These are phyloP conservation scores for Cladopsammia gracilis DNA, from an alignment of 64 coral and sea anemone species.

Conservation along the genomic window DNA sequence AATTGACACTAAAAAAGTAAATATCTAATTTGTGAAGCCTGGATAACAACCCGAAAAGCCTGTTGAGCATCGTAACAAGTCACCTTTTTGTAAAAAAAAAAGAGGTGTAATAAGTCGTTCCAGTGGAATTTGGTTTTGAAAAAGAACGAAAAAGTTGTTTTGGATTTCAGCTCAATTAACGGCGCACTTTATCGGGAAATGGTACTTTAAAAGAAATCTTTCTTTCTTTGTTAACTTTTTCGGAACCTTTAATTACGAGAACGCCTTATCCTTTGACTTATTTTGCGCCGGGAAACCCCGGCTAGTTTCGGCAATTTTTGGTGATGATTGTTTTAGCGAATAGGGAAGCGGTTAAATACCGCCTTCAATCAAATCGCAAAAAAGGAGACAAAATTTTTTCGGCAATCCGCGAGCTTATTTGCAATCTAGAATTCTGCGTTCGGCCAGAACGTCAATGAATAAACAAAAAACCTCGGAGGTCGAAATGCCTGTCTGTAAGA, in stretches of 20 bases:
- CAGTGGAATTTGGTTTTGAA: not conserved
- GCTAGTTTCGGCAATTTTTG: not conserved
- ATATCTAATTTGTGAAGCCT: not conserved
- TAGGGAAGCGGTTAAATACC: constrained; percentile 22
- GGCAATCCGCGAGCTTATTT: not conserved
- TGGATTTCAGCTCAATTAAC: not conserved
- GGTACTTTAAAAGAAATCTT: not conserved
- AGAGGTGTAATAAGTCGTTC: too few species aligned
- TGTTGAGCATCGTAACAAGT: not conserved
- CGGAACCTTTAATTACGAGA: not conserved
- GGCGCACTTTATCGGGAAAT: not conserved
- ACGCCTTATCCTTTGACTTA: not conserved
- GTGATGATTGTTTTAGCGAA: not conserved
- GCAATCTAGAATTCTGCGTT: not conserved
- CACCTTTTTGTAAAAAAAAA: too few species aligned
- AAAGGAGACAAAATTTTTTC: constrained; percentile 25
- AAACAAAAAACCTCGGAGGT: constrained; percentile 5
- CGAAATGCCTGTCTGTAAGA: not conserved
- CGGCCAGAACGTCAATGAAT: not conserved
- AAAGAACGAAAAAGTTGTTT: not conserved
- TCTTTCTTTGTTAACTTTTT: constrained; percentile 21
- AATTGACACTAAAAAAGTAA: not conserved
- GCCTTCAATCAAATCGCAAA: constrained; percentile 5
- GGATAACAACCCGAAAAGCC: not conserved
- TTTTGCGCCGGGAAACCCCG: not conserved